Percentiles rank a stretch among this genome's conserved stretches.
Conservation (phyloP, 2,888 invertebrate genomes). For the Endomychus coccineus region DNA sequence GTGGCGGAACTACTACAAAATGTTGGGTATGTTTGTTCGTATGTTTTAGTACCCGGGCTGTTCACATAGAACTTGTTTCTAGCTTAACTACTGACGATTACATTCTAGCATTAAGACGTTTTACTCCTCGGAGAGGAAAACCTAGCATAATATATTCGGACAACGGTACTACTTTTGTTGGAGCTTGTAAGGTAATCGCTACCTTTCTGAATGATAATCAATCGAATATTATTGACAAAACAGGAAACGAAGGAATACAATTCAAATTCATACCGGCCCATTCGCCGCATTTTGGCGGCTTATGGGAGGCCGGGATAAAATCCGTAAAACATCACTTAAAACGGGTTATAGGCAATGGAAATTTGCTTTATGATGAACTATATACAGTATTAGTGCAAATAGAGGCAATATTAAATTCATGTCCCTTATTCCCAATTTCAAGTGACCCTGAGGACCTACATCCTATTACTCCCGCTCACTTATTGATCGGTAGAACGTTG, state of each 20-base stretch:
- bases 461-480: slow-evolving; percentile 28
- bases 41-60: slow-evolving; percentile 25
- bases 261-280: slow-evolving; percentile 32
- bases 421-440: slow-evolving; percentile 29
- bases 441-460: slow-evolving; percentile 26
- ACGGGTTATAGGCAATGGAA: slow-evolving; percentile 23
- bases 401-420: slow-evolving; percentile 32
- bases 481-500: slow-evolving; percentile 26
- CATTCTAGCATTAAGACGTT: slow-evolving; percentile 24
- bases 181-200: slow-evolving; percentile 18
- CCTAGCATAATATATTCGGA: slow-evolving; percentile 23
- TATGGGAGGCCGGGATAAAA: slow-evolving; percentile 36
- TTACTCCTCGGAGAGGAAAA: slow-evolving; percentile 24
- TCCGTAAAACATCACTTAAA: slow-evolving; percentile 31
- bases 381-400: slow-evolving; percentile 30
- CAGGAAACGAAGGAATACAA: slow-evolving; percentile 8
- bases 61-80: slow-evolving; percentile 27
- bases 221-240: not conserved
- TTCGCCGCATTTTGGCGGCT: slow-evolving; percentile 32
- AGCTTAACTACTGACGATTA: slow-evolving; percentile 24
- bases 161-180: slow-evolving; percentile 26
- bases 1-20: slow-evolving; percentile 19
- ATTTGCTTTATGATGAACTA: slow-evolving; percentile 31
- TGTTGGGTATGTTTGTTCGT: no score
- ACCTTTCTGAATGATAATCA: slow-evolving; percentile 4